A percentile compares a stretch with the other conserved stretches of the same genome.
phyloP scores from a whole-genome alignment of 2,888 invertebrate species.

The Scaptomyza tumidula region DNA sequence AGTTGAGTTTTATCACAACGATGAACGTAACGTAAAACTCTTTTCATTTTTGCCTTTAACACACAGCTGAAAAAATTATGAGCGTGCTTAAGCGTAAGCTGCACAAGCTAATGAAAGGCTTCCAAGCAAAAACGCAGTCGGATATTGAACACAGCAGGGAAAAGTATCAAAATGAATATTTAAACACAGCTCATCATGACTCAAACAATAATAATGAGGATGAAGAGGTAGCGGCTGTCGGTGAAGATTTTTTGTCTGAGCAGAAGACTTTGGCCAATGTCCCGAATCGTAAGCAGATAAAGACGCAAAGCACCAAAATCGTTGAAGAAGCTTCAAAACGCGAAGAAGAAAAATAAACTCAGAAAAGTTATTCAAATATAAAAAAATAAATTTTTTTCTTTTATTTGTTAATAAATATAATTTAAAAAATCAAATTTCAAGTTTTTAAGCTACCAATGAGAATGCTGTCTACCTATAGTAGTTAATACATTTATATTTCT shows the following conservation, averaged over 20 bases:
- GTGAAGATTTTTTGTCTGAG: slow-evolving; percentile 60
- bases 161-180: slow-evolving; percentile 67
- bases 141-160: slow-evolving; percentile 31
- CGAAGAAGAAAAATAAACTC: slow-evolving; percentile 55
- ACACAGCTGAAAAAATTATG: slow-evolving; percentile 71
- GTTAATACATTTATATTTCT: not conserved
- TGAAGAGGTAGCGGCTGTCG: slow-evolving; percentile 7
- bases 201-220: slow-evolving; percentile 10
- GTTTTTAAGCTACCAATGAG: slow-evolving; percentile 7
- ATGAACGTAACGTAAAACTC: not conserved
- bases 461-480: slow-evolving; percentile 4
- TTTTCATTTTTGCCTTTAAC: not conserved
- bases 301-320: slow-evolving; percentile 79
- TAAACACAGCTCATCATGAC: slow-evolving; percentile 26
- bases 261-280: slow-evolving; percentile 59
- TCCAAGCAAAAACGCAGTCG: slow-evolving; percentile 23
- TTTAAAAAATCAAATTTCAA: not conserved
- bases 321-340: slow-evolving; percentile 78
- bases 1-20: slow-evolving; percentile 55
- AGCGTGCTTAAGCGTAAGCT: slow-evolving; percentile 71
- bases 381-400: not conserved
- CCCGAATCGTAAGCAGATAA: slow-evolving; percentile 81
- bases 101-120: slow-evolving; percentile 61
- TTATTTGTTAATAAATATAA: not conserved
- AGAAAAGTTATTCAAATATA: not conserved